Base-by-base conservation (phyloP, 2,797 vertebrate genomes). In the Pelobates cultripes region DNA sequence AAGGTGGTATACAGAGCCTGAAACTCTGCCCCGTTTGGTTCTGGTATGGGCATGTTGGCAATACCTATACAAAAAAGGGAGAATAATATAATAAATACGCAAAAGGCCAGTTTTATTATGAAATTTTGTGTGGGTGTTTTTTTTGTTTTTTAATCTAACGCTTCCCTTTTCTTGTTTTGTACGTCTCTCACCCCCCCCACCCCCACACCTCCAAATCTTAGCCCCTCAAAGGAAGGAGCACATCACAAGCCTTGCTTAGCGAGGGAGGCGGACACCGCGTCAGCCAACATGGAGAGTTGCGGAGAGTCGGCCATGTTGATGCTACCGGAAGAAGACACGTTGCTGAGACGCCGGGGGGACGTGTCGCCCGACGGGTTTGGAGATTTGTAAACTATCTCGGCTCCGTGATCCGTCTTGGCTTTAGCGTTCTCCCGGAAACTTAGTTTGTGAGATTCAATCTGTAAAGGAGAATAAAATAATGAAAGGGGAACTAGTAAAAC, bases 221-320 rank as follows among this genome's bases (percentile, higher is more conserved):
- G 12, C 14, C 61, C 61, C 17, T 40, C 7, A 40, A 66, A 70
- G 47, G 9, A 12, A 73, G 12, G 0, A 86, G 85, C 67, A 88
- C 68, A 95, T 99, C 97, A 99, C 97, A 99, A 97, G 92, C 97
- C 98, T 91, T 99, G 98, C 88, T 97, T 94, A 92, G 97, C 97
- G 93, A 99, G 94, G 76, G 98, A 99, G 85, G 97, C 98, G 0
- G 97, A 97, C 91, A 99, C 98, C 90, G 98, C 96, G 84, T 99
- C 97, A 0, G 98, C 98, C 80, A 99, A 92, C 13, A 97, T 99
- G 93, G 96, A 96, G 4, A 99, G 96, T 92, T 98, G 97, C n/a
- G 97, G 95, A 28, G 97, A 95, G 92, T 98, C 97, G 77, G 95
- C 91, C 95, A 98, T 95, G 92, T 99, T 96, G 93, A 99, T 95